These are phyloP conservation scores for Drosophila falleni DNA, from an alignment of 2,888 invertebrate species.

Conservation along the genomic window DNA sequence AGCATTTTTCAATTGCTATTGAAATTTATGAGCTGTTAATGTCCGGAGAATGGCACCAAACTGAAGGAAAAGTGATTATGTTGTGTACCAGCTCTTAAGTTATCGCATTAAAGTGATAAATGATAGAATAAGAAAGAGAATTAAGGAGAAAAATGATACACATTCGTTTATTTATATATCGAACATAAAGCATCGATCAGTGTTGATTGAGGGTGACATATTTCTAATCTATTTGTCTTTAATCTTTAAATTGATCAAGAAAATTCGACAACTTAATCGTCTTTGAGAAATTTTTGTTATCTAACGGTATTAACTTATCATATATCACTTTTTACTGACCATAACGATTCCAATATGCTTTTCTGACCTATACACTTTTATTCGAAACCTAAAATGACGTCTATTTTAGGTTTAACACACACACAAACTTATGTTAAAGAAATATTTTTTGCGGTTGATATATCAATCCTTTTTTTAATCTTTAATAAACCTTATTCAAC, in stretches of 20 bases:
- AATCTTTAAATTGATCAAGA: neutral
- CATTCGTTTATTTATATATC: neutral
- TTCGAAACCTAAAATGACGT: no score
- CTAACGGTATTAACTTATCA: neutral
- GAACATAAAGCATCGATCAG: neutral
- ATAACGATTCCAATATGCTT: no score
- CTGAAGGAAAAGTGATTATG: neutral
- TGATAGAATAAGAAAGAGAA: neutral
- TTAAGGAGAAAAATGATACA: neutral
- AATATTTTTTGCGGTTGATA: neutral
- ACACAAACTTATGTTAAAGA: no score
- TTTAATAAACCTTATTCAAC: neutral
- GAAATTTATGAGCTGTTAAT: slow-evolving; percentile 47
- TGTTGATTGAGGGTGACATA: neutral
- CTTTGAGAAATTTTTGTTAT: neutral
- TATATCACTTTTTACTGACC: neutral
- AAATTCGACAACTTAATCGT: neutral
- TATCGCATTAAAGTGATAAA: neutral
- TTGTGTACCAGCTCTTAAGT: neutral
- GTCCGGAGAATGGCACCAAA: slow-evolving; percentile 10
- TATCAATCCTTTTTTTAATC: neutral
- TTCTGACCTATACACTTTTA: no score
- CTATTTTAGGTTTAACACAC: no score
- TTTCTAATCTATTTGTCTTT: neutral
- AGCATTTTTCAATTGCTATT: slow-evolving; percentile 29